A percentile compares a stretch with the other conserved stretches of the same genome.
Conservation (phyloP, 2,888 invertebrate species). For the Resseliella maxima region DNA sequence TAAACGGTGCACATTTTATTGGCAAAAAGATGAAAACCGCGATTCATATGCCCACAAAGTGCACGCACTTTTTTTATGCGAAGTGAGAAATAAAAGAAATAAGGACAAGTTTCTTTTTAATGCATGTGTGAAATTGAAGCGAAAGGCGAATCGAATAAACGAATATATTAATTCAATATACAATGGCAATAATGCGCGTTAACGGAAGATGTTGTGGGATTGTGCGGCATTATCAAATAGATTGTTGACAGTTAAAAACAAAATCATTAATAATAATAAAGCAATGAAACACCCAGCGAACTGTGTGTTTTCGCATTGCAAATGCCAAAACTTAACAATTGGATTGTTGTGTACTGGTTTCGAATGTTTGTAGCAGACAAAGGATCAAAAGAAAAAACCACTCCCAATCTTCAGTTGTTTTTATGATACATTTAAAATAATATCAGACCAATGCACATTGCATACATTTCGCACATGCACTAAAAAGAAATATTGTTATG, state of each 20-base stretch:
- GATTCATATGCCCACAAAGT: not conserved
- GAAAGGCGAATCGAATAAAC: slow-evolving; percentile 43
- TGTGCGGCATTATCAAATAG: slow-evolving; percentile 7
- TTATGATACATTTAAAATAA: not conserved
- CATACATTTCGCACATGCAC: not conserved
- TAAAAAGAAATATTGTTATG: not conserved
- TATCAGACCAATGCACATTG: not conserved
- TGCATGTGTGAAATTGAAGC: not conserved
- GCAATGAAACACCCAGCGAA: not conserved
- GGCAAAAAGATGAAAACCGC: not conserved
- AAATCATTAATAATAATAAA: slow-evolving; percentile 51
- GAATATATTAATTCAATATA: slow-evolving; percentile 49
- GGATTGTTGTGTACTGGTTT: not conserved
- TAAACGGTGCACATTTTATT: not conserved
- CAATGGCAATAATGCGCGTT: not conserved
- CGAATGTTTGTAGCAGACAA: not conserved
- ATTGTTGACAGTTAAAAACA: slow-evolving; percentile 42
- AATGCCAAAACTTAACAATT: not conserved
- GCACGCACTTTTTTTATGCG: too few species aligned
- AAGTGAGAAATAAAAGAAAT: not conserved
- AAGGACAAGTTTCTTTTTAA: slow-evolving; percentile 20
- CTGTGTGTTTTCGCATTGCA: not conserved
- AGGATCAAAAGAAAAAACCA: not conserved
- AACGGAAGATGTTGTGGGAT: slow-evolving; percentile 36
- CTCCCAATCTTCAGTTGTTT: slow-evolving; percentile 3